These are phyloP conservation scores for Agrotis clavis DNA, from an alignment of 2,888 invertebrate genomes.

Conservation along the genomic window DNA sequence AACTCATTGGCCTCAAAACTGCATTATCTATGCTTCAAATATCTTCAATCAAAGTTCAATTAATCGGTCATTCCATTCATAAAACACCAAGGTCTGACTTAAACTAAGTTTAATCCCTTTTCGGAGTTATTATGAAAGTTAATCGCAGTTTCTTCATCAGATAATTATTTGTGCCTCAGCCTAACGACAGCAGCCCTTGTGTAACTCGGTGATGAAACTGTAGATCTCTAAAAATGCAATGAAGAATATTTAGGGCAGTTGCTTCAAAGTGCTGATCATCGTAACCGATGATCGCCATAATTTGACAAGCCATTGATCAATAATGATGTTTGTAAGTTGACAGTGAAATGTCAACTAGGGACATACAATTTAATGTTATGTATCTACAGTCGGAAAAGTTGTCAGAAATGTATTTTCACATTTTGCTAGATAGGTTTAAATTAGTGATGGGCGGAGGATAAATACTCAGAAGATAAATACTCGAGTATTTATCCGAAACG, in stretches of 20 bases:
- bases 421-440: neutral
- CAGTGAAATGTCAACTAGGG: slow-evolving; percentile 3
- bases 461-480: no score
- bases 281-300: slow-evolving; percentile 34
- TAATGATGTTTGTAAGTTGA: slow-evolving; percentile 12
- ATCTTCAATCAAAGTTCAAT: slow-evolving; percentile 31
- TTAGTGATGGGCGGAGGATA: no score
- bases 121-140: slow-evolving; percentile 46
- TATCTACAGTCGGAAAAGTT: no score
- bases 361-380: neutral
- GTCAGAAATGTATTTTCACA: neutral
- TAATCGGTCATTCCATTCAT: slow-evolving; percentile 24
- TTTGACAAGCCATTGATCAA: slow-evolving; percentile 42
- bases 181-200: slow-evolving; percentile 50
- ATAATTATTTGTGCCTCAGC: slow-evolving; percentile 63
- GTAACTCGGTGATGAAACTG: slow-evolving; percentile 56
- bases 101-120: slow-evolving; percentile 53
- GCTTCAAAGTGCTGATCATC: slow-evolving; percentile 46
- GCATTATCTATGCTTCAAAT: slow-evolving; percentile 29
- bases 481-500: no score
- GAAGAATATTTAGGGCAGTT: slow-evolving; percentile 58
- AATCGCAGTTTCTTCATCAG: slow-evolving; percentile 51
- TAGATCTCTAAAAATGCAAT: slow-evolving; percentile 49
- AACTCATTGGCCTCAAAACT: slow-evolving; percentile 5
- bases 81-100: slow-evolving; percentile 44